A percentile compares a stretch with the other conserved stretches of the same genome.
Evolutionary conservation across 2,797 vertebrate genomes (phyloP).

Genomic region (Cheirogaleus major): DNA sequence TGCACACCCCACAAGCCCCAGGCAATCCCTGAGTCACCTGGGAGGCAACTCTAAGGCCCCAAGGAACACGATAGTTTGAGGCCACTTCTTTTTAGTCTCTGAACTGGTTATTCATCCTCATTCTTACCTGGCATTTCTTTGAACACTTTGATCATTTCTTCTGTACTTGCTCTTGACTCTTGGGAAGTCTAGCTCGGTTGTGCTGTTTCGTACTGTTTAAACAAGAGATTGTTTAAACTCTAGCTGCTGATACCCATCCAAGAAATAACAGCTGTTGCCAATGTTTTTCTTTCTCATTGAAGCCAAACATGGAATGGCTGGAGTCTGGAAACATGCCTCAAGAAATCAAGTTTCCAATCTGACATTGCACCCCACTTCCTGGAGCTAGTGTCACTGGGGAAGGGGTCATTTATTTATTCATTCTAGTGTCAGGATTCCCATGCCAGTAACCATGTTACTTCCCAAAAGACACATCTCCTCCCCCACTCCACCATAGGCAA

Average conservation of each 20-base stretch:
- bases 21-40: not conserved
- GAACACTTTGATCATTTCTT: slow-evolving; percentile 39
- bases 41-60: not conserved
- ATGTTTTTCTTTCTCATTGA: slow-evolving; percentile 55
- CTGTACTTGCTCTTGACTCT: not conserved
- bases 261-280: slow-evolving; percentile 43
- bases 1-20: not conserved
- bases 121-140: slow-evolving; percentile 33
- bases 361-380: slow-evolving; percentile 45
- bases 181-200: slow-evolving; percentile 31
- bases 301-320: slow-evolving; percentile 44
- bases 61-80: slow-evolving; percentile 31
- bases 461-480: not conserved
- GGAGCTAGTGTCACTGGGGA: not conserved
- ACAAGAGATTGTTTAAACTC: slow-evolving; percentile 65
- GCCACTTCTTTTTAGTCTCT: slow-evolving; percentile 16
- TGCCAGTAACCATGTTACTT: not conserved
- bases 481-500: not conserved
- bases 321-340: slow-evolving; percentile 35
- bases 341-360: slow-evolving; percentile 53
- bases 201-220: slow-evolving; percentile 47
- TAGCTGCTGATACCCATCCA: slow-evolving; percentile 23
- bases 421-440: slow-evolving; percentile 30
- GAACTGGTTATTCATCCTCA: not conserved
- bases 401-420: slow-evolving; percentile 15